Evolutionary conservation across 2,113 vertebrate species (phyloP).

Genomic region (Tetrax tetrax): DNA sequence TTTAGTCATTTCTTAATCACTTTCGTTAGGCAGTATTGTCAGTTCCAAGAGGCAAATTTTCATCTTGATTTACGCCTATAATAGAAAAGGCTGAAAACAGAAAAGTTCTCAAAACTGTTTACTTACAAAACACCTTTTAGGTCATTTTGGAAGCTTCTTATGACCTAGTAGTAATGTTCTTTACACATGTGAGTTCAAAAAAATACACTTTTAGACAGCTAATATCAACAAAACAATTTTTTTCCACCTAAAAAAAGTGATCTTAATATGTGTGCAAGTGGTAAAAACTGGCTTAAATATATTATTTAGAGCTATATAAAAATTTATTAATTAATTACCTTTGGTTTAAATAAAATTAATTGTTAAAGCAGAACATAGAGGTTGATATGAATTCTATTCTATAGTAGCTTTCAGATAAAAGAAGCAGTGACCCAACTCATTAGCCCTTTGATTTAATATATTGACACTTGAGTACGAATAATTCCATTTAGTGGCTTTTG

Average conservation of each 20-base stretch:
- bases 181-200: not conserved
- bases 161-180: slow-evolving; percentile 12
- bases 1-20: slow-evolving; percentile 78
- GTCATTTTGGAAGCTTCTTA: slow-evolving; percentile 52
- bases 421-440: slow-evolving; percentile 97
- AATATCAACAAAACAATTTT: slow-evolving; percentile 51
- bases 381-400: slow-evolving; percentile 78
- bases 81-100: slow-evolving; percentile 71
- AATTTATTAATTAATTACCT: slow-evolving; percentile 76
- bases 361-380: slow-evolving; percentile 79
- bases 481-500: slow-evolving; percentile 97
- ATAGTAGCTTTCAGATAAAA: slow-evolving; percentile 91
- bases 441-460: slow-evolving; percentile 99
- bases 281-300: slow-evolving; percentile 43
- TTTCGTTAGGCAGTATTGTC: slow-evolving; percentile 75
- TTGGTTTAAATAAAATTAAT: slow-evolving; percentile 77
- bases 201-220: slow-evolving; percentile 25
- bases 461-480: slow-evolving; percentile 98
- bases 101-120: slow-evolving; percentile 67
- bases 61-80: slow-evolving; percentile 68
- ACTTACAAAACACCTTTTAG: slow-evolving; percentile 71
- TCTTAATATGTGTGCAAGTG: not conserved
- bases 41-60: slow-evolving; percentile 75
- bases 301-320: slow-evolving; percentile 74
- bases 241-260: slow-evolving; percentile 8